Conservation (phyloP, 2,888 invertebrate genomes). For the Campaea margaritaria region DNA sequence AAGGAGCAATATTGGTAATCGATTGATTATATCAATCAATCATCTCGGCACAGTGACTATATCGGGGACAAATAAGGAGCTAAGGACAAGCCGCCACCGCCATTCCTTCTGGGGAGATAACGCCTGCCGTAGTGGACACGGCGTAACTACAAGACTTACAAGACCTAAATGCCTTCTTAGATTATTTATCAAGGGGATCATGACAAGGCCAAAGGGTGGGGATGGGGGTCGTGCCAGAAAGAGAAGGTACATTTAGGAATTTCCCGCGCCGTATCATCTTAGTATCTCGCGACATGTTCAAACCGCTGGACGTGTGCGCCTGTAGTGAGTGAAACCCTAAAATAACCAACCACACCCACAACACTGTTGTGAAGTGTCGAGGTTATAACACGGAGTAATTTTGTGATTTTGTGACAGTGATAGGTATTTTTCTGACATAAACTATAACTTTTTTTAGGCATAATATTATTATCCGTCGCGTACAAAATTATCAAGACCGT, state of each 20-base stretch:
- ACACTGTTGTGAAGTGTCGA: not conserved
- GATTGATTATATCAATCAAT: no score
- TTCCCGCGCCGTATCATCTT: slow-evolving; percentile 2
- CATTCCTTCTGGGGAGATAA: not conserved
- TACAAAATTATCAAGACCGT: no score
- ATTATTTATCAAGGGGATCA: not conserved
- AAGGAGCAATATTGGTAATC: no score
- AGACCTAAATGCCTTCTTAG: not conserved
- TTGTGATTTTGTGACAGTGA: not conserved
- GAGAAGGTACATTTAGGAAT: slow-evolving; percentile 5
- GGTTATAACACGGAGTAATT: not conserved
- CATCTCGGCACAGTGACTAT: no score
- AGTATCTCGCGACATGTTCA: slow-evolving; percentile 1
- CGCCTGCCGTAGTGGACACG: not conserved
- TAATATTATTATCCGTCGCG: no score
- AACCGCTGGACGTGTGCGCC: slow-evolving; percentile 1
- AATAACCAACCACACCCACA: slow-evolving; percentile 12
- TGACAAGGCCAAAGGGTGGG: slow-evolving; percentile 4
- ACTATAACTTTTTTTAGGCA: not conserved
- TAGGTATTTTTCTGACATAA: not conserved
- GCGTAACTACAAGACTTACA: not conserved
- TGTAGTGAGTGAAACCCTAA: not conserved
- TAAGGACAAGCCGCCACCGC: no score
- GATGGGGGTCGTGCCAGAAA: not conserved
- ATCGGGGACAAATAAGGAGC: no score